phyloP scores from a whole-genome alignment of 1,140 invertebrate species.

The Delia radicum region DNA sequence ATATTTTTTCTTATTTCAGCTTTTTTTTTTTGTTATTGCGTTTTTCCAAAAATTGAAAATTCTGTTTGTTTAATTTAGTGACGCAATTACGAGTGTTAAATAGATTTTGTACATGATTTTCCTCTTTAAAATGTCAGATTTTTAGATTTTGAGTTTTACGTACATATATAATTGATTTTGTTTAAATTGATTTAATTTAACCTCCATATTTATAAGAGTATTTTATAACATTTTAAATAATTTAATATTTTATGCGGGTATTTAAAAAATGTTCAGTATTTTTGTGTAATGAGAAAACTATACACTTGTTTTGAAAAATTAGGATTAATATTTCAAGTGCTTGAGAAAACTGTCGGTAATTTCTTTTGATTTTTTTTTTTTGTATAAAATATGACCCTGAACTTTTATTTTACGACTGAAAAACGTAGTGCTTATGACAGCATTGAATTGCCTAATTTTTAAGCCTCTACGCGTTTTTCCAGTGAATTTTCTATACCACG shows the following conservation, averaged over 20 bases:
- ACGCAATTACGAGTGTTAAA: neutral
- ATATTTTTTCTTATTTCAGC: neutral
- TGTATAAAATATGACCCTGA: neutral
- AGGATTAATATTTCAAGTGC: neutral
- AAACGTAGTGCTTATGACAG: too few relatives aligned
- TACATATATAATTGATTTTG: neutral
- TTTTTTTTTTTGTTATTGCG: neutral
- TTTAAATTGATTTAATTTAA: neutral
- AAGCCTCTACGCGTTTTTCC: too few relatives aligned
- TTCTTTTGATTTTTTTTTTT: neutral
- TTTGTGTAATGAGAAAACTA: too few relatives aligned
- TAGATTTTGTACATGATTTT: neutral
- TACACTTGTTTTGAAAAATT: neutral
- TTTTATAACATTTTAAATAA: neutral
- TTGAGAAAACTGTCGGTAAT: neutral
- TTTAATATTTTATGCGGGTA: neutral
- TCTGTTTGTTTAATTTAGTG: slow-evolving; percentile 1
- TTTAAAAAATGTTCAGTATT: too few relatives aligned
- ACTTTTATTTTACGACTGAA: neutral
- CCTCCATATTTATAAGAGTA: neutral
- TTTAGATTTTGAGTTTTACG: neutral
- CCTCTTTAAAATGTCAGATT: neutral
- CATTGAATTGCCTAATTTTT: too few relatives aligned
- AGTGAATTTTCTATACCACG: too few relatives aligned
- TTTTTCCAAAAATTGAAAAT: neutral